A percentile compares a stretch with the other conserved stretches of the same genome.
These are phyloP conservation scores for Cliona cf. orientalis DNA, from an alignment of 37 sponge, comb jelly and placozoan genomes.

Conservation along the genomic window DNA sequence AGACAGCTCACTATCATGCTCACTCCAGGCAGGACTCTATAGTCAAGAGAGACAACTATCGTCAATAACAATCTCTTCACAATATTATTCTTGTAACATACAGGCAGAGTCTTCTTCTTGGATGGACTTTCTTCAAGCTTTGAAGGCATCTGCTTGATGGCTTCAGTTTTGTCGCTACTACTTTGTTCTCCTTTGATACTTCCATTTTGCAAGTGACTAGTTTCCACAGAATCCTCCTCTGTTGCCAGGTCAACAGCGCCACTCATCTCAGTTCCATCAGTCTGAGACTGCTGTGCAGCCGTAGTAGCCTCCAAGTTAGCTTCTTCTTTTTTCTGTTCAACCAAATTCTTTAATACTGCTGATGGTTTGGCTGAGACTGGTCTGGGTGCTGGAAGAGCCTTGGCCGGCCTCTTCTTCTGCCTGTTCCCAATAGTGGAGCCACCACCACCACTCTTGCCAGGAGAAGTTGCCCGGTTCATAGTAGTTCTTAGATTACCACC, in stretches of 20 bases:
- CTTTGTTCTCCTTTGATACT: too few species aligned
- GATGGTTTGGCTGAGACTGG: constrained; percentile 32
- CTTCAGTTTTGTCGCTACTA: too few species aligned
- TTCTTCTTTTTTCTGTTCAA: constrained; percentile 6
- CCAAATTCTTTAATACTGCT: neutral
- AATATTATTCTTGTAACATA: neutral
- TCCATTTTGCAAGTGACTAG: too few species aligned
- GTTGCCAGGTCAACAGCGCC: too few species aligned
- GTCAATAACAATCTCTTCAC: neutral
- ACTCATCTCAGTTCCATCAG: too few species aligned
- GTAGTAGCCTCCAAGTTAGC: neutral
- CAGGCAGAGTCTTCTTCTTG: constrained; percentile 1
- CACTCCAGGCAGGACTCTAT: constrained; percentile 20
- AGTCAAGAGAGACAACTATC: neutral
- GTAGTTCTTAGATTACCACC: too few species aligned
- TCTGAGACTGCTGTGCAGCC: too few species aligned
- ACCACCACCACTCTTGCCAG: too few species aligned
- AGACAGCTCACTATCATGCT: constrained; percentile 39
- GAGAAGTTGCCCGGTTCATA: too few species aligned
- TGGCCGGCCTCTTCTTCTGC: neutral
- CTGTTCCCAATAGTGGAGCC: neutral
- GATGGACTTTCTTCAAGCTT: neutral
- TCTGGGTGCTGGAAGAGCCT: neutral
- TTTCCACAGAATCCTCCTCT: too few species aligned
- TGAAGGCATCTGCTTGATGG: neutral